A percentile compares a stretch with the other conserved stretches of the same genome.
Conservation (phyloP, 2,113 vertebrate species). For the Lichenostomus cassidix region DNA sequence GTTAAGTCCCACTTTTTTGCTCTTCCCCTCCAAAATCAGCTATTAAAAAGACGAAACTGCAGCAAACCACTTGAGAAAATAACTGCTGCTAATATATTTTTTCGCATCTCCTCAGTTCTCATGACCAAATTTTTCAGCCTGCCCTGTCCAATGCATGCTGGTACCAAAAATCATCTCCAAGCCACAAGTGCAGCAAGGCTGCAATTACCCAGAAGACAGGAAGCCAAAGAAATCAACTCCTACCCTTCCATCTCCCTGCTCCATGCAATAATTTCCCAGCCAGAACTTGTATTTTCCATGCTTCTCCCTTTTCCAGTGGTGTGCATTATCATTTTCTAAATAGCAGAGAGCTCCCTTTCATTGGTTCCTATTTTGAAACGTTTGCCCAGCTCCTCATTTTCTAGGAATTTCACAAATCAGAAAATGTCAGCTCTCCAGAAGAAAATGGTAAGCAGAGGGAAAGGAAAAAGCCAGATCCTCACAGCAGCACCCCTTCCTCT, state of each 20-base stretch:
- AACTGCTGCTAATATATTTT: not conserved
- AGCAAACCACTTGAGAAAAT: not conserved
- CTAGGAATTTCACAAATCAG: slow-evolving; percentile 29
- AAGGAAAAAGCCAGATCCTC: not conserved
- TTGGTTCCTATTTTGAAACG: not conserved
- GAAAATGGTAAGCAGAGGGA: not conserved
- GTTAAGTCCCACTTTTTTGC: not conserved
- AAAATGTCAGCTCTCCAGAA: not conserved
- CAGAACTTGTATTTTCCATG: slow-evolving; percentile 48
- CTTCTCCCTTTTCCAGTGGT: slow-evolving; percentile 26
- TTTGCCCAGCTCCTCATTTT: slow-evolving; percentile 33
- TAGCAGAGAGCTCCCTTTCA: not conserved
- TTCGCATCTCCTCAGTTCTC: not conserved
- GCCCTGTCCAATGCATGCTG: not conserved
- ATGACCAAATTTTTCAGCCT: not conserved
- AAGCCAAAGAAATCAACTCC: slow-evolving; percentile 38
- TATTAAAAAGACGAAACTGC: not conserved
- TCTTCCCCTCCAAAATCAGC: no score
- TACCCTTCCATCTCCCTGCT: slow-evolving; percentile 21
- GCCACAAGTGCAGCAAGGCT: slow-evolving; percentile 35
- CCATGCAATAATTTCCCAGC: not conserved
- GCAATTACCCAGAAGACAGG: slow-evolving; percentile 31
- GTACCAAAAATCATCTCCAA: slow-evolving; percentile 22
- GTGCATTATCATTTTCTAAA: not conserved
- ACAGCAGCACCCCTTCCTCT: not conserved